Evolutionary conservation across 1,140 invertebrate genomes (phyloP).

Genomic region (Procambarus virginalis): DNA sequence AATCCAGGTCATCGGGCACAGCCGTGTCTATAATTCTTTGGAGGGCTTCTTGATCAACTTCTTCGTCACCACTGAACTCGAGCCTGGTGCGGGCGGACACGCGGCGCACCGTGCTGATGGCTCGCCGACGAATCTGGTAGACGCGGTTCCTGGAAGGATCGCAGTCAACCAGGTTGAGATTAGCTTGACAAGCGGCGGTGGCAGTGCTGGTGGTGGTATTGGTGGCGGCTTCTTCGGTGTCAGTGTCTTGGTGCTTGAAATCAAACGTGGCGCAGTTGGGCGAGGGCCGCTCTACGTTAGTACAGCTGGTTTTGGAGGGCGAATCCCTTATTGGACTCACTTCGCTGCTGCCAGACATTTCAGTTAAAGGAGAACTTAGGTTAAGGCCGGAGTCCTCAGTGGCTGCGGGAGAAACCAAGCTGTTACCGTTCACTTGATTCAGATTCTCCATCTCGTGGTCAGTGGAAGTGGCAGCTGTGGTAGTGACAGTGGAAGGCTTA

Average conservation of each 20-base stretch:
- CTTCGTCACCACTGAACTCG: conserved; percentile 69
- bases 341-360: conserved; percentile 27
- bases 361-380: conserved; percentile 36
- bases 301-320: conserved; percentile 65
- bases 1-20: conserved; percentile 70
- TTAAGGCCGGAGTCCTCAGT: conserved; percentile 73
- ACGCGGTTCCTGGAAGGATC: conserved; percentile 76
- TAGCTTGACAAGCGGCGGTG: conserved; percentile 54
- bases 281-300: conserved; percentile 81
- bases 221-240: conserved; percentile 79
- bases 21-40: conserved; percentile 69
- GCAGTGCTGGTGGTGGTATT: conserved; percentile 71
- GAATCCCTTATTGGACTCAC: conserved; percentile 42
- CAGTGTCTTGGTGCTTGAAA: conserved; percentile 88
- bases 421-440: conserved; percentile 68
- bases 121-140: conserved; percentile 82
- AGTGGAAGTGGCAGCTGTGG: conserved; percentile 15
- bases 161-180: conserved; percentile 71
- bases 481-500: conserved; percentile 40
- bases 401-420: conserved; percentile 57
- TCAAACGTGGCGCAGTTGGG: conserved; percentile 88
- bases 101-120: conserved; percentile 77
- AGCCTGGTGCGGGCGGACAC: conserved; percentile 51
- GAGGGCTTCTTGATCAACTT: conserved; percentile 68
- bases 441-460: conserved; percentile 50